phyloP scores from a whole-genome alignment of 2,888 invertebrate species.

The Tridacna crocea region DNA sequence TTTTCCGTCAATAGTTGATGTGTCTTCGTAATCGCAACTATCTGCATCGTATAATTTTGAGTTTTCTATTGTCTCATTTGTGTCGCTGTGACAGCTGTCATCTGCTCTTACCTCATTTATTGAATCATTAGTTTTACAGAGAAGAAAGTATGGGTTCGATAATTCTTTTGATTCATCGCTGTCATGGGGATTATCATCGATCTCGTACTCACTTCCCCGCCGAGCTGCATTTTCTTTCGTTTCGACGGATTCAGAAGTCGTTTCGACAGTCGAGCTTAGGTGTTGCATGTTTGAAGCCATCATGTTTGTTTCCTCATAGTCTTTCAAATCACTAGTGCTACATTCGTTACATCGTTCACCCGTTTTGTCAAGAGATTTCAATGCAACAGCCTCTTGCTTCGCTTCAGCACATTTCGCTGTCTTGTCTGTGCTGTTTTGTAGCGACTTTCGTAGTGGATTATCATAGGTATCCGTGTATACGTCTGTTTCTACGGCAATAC shows the following conservation, averaged over 20 bases:
- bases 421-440: neutral
- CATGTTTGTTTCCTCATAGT: neutral
- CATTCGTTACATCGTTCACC: neutral
- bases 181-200: neutral
- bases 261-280: neutral
- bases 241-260: neutral
- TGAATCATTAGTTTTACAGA: neutral
- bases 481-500: neutral
- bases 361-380: neutral
- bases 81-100: neutral
- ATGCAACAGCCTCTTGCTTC: neutral
- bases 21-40: slow-evolving; percentile 19
- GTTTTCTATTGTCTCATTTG: neutral
- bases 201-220: neutral
- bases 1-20: slow-evolving; percentile 10
- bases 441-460: slow-evolving; percentile 1
- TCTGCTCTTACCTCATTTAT: neutral
- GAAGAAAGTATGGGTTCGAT: neutral
- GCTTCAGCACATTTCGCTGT: neutral
- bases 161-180: neutral
- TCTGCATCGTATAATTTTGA: neutral
- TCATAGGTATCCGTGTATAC: slow-evolving; percentile 17
- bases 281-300: neutral
- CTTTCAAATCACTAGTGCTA: neutral
- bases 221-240: neutral